Evolutionary conservation across 1,140 invertebrate species (phyloP), one percentile per base, ranked within the genome.

Genomic region (Macrocentrus cingulum): DNA sequence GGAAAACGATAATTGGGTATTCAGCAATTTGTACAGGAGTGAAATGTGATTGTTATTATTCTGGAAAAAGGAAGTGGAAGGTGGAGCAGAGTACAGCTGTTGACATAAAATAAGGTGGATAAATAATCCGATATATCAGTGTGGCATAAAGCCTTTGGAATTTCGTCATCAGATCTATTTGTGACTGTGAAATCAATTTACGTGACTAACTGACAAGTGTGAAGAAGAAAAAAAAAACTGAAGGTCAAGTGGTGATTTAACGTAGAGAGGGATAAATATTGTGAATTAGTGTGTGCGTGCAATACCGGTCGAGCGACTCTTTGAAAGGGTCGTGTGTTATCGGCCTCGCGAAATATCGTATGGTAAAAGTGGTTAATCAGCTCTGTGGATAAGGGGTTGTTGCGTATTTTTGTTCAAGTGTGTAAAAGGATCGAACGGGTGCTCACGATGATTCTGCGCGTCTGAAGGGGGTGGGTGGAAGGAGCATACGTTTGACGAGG

Each of bases 391-490:
- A 58, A 58, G 51, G 48, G 56, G 39, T 58, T 58, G 56, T 45
- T 58, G 51, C 48, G n/a, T n/a, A n/a, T n/a, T n/a, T 25, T 58
- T 58, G 50, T 58, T 52, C 46, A 58, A 58, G 62, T 54, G 51
- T 56, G 49, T 53, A 39, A 52, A 59, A 39, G 41, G 46, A 67
- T 68, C 65, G 61, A 68, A 66, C 36, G 36, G 37, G 15, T 16
- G 48, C 48, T 11, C 57, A 50, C 60, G 56, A 71, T 71, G 66
- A 65, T 68, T 66, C 61, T 67, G 64, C 64, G 64, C 64, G 62
- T 63, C 54, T 62, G 41, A 63, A 46, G 50, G 46, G 18, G 36
- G 8, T 16, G 20, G 6, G 36, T 48, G 56, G 11, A 39, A 22
- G 34, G 22, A 42, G 6, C 20, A 29, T 16, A 39, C 37, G 36